Evolutionary conservation across 2,113 vertebrate genomes (phyloP), one percentile per base, ranked within the genome.

Genomic region (Nestor notabilis): DNA sequence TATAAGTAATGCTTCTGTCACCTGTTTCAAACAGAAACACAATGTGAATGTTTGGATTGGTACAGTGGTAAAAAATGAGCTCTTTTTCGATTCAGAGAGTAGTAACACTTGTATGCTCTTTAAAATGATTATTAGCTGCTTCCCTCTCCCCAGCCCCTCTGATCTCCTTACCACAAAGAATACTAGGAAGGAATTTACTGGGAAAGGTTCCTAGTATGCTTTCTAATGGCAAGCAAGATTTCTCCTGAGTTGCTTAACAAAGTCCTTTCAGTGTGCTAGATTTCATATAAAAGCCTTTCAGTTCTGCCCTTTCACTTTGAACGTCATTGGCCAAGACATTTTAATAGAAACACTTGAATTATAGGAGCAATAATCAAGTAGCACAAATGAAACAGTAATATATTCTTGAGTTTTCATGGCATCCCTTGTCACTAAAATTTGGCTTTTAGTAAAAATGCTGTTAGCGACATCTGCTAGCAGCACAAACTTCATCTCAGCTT

Each of bases 261-360:
- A 89, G 61, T 84, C 41, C 44, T 75, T n/a, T 16, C 47, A 44
- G 43, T 17, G 39, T 8, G 17, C 31, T 66, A 41, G 33, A 37
- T 95, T 93, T 92, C 31, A 4, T 53, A 55, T 37, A 82, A 70
- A 52, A 90, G 37, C 55, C 85, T 76, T 83, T 84, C 63, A 24
- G 70, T 60, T 64, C 85, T 88, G 60, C 28, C 28, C 69, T 93
- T 96, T 80, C 56, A 15, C 90, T 96, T 93, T 63, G 23, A 87
- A 83, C 87, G 31, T 79, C 61, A 28, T 27, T 50, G 86, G 60
- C 70, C 63, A 72, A 87, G 87, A 93, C 64, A 68, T 61, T 91
- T 92, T 88, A 78, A 87, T 93, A 89, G 61, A 92, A 96, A 77
- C 80, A 33, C 89, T 95, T 95, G 63, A 93, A 81, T 92, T 72